These are phyloP conservation scores for Antigone vipio DNA, from an alignment of 2,113 vertebrate genomes.

Conservation along the genomic window DNA sequence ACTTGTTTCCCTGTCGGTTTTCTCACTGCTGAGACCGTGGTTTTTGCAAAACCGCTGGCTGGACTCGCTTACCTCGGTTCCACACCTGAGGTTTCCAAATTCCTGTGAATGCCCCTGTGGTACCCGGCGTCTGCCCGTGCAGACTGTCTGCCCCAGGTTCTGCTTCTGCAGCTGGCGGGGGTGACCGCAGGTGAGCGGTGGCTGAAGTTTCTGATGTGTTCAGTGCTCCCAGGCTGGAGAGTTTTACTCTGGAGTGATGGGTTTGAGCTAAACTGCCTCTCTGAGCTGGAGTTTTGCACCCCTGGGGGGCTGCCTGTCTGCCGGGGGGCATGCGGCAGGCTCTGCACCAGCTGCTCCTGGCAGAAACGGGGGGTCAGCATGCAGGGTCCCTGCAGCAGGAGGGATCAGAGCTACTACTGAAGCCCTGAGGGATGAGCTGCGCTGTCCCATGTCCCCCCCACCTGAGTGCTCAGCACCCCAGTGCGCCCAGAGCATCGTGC, in stretches of 20 bases:
- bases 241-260: fast-evolving
- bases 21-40: fast-evolving
- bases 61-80: not conserved
- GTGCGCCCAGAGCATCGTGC: not conserved
- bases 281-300: not conserved
- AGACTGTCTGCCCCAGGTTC: not conserved
- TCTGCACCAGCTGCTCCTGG: not conserved
- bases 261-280: not conserved
- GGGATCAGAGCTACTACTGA: too few species aligned
- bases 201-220: fast-evolving
- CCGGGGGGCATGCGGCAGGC: too few species aligned
- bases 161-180: not conserved
- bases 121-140: not conserved
- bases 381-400: fast-evolving
- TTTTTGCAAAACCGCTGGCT: not conserved
- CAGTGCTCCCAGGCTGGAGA: fast-evolving
- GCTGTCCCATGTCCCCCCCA: fast-evolving
- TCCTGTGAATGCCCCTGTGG: fast-evolving
- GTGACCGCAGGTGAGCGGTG: not conserved
- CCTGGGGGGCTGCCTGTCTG: not conserved
- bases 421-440: fast-evolving
- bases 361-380: not conserved
- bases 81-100: not conserved
- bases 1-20: not conserved
- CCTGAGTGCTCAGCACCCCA: not conserved